Percentiles rank a stretch among this genome's conserved stretches.
These are phyloP conservation scores for Hiodon alosoides DNA, from an alignment of 2,113 vertebrate species.

Conservation along the genomic window DNA sequence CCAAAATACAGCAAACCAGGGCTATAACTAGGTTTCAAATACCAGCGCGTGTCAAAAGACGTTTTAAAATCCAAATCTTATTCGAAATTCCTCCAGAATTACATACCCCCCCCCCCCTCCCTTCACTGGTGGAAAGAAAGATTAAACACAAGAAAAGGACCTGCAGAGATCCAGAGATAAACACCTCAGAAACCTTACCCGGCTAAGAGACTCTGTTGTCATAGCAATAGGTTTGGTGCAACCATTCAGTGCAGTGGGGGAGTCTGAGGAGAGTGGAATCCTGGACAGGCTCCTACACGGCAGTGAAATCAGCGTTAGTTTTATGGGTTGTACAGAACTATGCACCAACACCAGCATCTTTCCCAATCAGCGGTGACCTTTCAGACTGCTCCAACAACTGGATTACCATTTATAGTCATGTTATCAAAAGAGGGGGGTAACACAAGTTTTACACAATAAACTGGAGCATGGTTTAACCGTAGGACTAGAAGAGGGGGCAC, in stretches of 20 bases:
- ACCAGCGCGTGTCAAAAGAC: too few species aligned
- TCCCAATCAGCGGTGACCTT: too few species aligned
- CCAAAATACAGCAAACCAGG: too few species aligned
- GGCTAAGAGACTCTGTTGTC: slow-evolving; percentile 38
- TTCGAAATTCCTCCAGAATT: too few species aligned
- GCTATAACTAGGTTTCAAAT: too few species aligned
- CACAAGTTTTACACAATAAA: neutral
- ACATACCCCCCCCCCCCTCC: too few species aligned
- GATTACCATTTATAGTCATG: too few species aligned
- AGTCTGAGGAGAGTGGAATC: slow-evolving; percentile 45
- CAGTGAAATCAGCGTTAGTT: slow-evolving; percentile 14
- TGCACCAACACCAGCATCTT: too few species aligned
- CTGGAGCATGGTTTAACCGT: neutral
- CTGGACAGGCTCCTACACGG: slow-evolving; percentile 59
- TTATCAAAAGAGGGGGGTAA: neutral
- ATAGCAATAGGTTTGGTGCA: slow-evolving; percentile 36
- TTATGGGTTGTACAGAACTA: neutral
- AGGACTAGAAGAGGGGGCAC: too few species aligned
- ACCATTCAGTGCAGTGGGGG: slow-evolving; percentile 49
- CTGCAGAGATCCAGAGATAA: neutral
- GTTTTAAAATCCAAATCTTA: too few species aligned
- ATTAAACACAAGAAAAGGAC: neutral
- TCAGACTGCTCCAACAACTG: too few species aligned
- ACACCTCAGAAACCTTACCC: slow-evolving; percentile 31
- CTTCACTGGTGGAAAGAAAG: neutral